Conservation (phyloP, 2,113 vertebrate species). For the Hipposideros armiger region DNA sequence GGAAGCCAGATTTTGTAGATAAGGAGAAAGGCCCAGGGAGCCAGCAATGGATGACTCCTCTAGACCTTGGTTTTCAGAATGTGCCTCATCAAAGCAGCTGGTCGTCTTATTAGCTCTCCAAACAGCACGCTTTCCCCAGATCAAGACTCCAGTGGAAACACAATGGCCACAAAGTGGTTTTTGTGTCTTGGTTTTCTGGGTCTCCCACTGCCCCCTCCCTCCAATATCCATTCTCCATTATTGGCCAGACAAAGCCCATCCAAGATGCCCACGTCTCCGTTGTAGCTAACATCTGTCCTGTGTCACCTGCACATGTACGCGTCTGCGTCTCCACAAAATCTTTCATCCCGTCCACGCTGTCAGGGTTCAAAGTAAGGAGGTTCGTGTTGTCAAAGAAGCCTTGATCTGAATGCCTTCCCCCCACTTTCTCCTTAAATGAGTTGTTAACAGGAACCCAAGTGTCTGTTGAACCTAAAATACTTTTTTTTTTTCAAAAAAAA, state of each 20-base stretch:
- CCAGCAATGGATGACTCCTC: background rate
- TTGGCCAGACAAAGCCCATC: slow-evolving; percentile 79
- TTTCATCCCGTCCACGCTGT: slow-evolving; percentile 76
- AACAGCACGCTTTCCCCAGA: slow-evolving; percentile 62
- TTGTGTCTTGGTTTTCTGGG: slow-evolving; percentile 79
- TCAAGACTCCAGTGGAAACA: slow-evolving; percentile 70
- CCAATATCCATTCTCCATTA: slow-evolving; percentile 69
- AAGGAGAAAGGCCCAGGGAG: background rate
- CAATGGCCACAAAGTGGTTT: slow-evolving; percentile 80
- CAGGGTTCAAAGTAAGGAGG: slow-evolving; percentile 81
- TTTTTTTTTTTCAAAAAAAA: slow-evolving; percentile 48
- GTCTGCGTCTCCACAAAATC: slow-evolving; percentile 68
- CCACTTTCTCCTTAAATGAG: slow-evolving; percentile 85
- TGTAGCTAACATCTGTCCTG: slow-evolving; percentile 65
- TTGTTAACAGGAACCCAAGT: slow-evolving; percentile 82
- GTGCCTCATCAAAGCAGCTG: slow-evolving; percentile 16
- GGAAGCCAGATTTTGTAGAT: background rate
- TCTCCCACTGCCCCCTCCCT: slow-evolving; percentile 12
- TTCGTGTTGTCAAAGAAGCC: slow-evolving; percentile 80
- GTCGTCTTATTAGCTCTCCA: slow-evolving; percentile 67
- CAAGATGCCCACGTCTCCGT: slow-evolving; percentile 55
- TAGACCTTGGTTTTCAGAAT: slow-evolving; percentile 37
- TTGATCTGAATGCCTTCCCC: slow-evolving; percentile 83
- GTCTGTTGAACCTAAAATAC: slow-evolving; percentile 86
- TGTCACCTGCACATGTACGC: slow-evolving; percentile 68